Evolutionary conservation across 2,888 invertebrate genomes (phyloP), one percentile per base, ranked within the genome.

Genomic region (Cosmopolites sordidus): DNA sequence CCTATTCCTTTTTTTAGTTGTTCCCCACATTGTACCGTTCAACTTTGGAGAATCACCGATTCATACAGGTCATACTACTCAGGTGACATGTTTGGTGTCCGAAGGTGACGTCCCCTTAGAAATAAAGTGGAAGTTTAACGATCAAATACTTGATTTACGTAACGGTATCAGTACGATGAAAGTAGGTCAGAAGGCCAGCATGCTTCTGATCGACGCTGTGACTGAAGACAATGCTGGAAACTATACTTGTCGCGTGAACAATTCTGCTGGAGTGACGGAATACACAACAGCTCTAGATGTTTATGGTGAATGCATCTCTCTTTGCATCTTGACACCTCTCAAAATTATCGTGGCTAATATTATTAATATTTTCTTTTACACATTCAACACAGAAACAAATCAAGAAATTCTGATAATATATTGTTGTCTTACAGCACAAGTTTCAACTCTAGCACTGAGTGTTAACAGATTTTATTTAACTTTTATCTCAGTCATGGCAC

Each of bases 11-110:
- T 33, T 22, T 40, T 14, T 83, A 90, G 89, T 89, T 76, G 72
- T 83, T 69, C 89, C 89, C 72, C 85, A 83, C 75, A 87, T 90
- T 75, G 84, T 81, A 74, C 88, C 89, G 67, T 89, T 89, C 76
- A 82, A 82, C 73, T 89, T 89, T 75, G 88, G 87, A 60, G 79
- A 83, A 72, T 81, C 82, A 62, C 86, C 87, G 66, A 82, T 88
- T 65, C 84, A 83, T 74, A 84, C 84, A 69, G 89, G 88, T 61
- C 87, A 89, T 73, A 84, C 88, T 59, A 87, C 84, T 64, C 89
- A 89, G 75, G 80, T 86, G 62, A 83, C 80, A 71, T 79, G 84
- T 76, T 77, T 82, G 78, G 78, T 83, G 54, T 77, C 77, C 37
- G 76, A 79, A 64, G 86, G 84, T 54, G 81, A 81, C 69, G 66